These are phyloP conservation scores for Aphodius granarius DNA, from an alignment of 2,888 invertebrate genomes.

Conservation along the genomic window DNA sequence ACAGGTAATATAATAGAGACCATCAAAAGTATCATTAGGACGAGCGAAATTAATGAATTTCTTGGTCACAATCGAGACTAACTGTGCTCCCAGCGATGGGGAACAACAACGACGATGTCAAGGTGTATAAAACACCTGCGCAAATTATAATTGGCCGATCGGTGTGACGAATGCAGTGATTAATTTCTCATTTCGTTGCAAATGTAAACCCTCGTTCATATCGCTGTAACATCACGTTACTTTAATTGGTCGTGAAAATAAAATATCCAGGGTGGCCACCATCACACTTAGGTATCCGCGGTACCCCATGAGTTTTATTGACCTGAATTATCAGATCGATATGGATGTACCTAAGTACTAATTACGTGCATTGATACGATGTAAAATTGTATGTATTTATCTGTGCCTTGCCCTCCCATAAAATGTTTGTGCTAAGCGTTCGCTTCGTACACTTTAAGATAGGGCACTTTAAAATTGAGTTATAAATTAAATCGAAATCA, in stretches of 20 bases:
- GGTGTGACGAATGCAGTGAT: background rate
- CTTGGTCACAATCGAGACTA: background rate
- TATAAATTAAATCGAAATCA: constrained; percentile 33
- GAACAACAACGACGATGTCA: background rate
- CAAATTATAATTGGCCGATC: background rate
- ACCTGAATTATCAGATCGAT: constrained; percentile 24
- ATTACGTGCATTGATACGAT: constrained; percentile 28
- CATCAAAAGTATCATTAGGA: background rate
- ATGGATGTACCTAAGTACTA: constrained; percentile 19
- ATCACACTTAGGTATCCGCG: too few relatives aligned
- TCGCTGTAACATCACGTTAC: background rate
- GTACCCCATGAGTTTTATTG: constrained; percentile 22
- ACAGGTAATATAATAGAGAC: background rate
- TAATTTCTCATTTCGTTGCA: background rate
- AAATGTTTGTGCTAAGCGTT: background rate
- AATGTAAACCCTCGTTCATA: background rate
- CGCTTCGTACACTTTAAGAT: background rate
- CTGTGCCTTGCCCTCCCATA: constrained; percentile 1
- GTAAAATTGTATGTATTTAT: constrained; percentile 25
- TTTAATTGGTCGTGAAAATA: too few relatives aligned
- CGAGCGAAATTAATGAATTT: background rate
- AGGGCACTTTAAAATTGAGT: constrained; percentile 30
- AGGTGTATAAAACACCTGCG: background rate
- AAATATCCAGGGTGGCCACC: too few relatives aligned
- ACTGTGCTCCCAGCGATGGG: background rate